These are phyloP conservation scores for Blastomussa wellsi DNA, from an alignment of 92 coral and sea anemone genomes.

Conservation along the genomic window DNA sequence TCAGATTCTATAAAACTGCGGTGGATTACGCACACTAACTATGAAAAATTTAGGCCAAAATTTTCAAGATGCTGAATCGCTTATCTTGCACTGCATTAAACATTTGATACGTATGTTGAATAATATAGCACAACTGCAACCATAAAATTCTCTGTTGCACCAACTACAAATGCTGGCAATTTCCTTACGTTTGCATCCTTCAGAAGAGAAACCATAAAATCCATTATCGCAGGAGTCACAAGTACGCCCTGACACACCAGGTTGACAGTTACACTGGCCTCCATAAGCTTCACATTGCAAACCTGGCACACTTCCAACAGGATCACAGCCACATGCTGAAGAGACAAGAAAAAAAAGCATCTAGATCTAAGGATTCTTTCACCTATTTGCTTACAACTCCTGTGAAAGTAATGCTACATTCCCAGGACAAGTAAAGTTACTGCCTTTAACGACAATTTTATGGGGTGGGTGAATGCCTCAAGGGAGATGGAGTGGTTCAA, in stretches of 20 bases:
- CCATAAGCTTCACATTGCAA: conserved; percentile 73
- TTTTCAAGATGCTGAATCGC: not conserved
- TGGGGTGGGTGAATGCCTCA: too few relatives aligned
- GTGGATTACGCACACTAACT: not conserved
- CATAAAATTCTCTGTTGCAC: not conserved
- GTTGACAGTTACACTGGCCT: conserved; percentile 86
- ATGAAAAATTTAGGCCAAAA: not conserved
- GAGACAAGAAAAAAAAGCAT: not conserved
- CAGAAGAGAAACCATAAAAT: conserved; percentile 64
- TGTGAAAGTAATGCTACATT: too few relatives aligned
- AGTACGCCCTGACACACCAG: conserved; percentile 78
- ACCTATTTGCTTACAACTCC: not conserved
- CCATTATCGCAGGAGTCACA: conserved; percentile 76
- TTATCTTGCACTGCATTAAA: not conserved
- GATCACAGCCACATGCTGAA: conserved; percentile 79
- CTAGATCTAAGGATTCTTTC: not conserved
- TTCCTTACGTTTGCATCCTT: conserved; percentile 77
- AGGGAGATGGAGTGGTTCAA: too few relatives aligned
- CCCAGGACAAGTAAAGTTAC: too few relatives aligned
- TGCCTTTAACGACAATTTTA: too few relatives aligned
- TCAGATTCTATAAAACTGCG: not conserved
- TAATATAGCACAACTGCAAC: not conserved
- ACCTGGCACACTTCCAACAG: conserved; percentile 53
- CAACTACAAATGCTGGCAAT: not conserved
- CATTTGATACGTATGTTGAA: not conserved